Evolutionary conservation across 2,888 invertebrate genomes (phyloP).

Genomic region (Cerastis rubricosa): DNA sequence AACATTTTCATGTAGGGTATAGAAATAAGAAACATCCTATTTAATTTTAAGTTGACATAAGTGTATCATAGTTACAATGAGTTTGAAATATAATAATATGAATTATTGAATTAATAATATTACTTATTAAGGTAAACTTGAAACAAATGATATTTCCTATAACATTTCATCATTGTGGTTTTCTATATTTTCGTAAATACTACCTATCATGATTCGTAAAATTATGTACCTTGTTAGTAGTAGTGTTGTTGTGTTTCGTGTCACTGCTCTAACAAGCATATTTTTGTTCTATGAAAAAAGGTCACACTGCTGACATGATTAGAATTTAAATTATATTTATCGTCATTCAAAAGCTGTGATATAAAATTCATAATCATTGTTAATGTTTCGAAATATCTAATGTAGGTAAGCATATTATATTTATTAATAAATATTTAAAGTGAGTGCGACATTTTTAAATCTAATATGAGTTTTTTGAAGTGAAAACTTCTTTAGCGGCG

Average conservation of each 20-base stretch:
- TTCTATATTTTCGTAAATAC: background rate
- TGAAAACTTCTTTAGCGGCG: no score
- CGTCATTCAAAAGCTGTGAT: conserved; percentile 70
- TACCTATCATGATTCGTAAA: conserved; percentile 16
- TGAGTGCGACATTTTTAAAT: conserved; percentile 14
- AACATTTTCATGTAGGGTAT: conserved; percentile 17
- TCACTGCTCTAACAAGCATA: conserved; percentile 13
- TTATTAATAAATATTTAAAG: background rate
- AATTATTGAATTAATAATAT: background rate
- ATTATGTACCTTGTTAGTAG: conserved; percentile 1
- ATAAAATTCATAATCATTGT: conserved; percentile 71
- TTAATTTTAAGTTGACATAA: conserved; percentile 30
- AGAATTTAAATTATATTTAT: conserved; percentile 32
- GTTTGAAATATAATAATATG: conserved; percentile 1
- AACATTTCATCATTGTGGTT: conserved; percentile 1
- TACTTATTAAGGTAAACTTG: conserved; percentile 5
- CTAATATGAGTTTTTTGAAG: conserved; percentile 4
- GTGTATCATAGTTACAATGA: conserved; percentile 3
- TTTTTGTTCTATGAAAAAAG: conserved; percentile 2
- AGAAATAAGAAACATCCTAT: conserved; percentile 14
- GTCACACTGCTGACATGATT: conserved; percentile 22
- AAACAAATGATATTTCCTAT: conserved; percentile 9
- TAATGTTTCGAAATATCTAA: conserved; percentile 48
- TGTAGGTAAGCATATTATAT: conserved; percentile 28
- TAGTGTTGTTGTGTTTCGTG: conserved; percentile 23